Conservation (phyloP, 2,113 vertebrate species). For the Dendrocopos noguchii region DNA sequence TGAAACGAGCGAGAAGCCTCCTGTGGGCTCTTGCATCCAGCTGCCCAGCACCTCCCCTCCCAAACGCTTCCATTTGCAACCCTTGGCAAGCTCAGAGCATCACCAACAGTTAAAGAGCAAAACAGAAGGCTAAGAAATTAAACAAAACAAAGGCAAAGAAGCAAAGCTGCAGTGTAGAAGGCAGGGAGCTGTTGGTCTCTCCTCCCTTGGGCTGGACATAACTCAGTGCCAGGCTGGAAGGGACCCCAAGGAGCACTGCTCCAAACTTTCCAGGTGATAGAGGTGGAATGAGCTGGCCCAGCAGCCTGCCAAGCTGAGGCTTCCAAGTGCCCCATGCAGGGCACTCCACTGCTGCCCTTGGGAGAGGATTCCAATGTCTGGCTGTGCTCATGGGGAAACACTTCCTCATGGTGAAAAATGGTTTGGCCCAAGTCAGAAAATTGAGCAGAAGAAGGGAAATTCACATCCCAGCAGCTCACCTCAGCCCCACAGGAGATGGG, state of each 20-base stretch:
- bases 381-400: too few relatives aligned
- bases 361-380: too few relatives aligned
- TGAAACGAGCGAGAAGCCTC: background rate
- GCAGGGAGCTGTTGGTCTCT: fast-evolving
- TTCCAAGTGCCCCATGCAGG: too few relatives aligned
- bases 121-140: background rate
- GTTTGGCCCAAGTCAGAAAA: background rate
- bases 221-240: too few relatives aligned
- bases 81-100: background rate
- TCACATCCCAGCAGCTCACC: background rate
- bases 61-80: background rate
- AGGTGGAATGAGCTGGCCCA: too few relatives aligned
- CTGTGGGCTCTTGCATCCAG: too few relatives aligned
- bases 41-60: background rate
- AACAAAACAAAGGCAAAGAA: background rate
- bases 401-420: too few relatives aligned
- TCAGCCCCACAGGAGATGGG: background rate
- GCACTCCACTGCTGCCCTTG: too few relatives aligned
- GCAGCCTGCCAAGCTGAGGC: too few relatives aligned
- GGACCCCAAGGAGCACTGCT: too few relatives aligned
- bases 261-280: too few relatives aligned
- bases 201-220: fast-evolving
- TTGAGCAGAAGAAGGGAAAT: fast-evolving
- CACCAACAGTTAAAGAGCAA: background rate
- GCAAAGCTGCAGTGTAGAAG: fast-evolving